A percentile compares a stretch with the other conserved stretches of the same genome.
Evolutionary conservation across 1,140 invertebrate genomes (phyloP).

Genomic region (Andricus grossulariae): DNA sequence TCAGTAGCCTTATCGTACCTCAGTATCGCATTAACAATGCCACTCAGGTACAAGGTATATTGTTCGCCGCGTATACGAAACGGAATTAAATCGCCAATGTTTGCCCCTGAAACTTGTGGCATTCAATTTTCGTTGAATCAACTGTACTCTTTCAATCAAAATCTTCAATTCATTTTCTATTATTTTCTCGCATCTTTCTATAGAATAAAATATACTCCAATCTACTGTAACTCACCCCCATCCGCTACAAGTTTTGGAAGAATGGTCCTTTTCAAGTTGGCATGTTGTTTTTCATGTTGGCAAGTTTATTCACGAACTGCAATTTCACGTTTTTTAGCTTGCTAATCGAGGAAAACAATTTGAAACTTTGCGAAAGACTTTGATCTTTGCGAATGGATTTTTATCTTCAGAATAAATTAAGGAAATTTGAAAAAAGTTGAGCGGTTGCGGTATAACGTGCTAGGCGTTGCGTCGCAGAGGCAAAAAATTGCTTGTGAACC

Average conservation of each 20-base stretch:
- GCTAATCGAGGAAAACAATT: too few species aligned
- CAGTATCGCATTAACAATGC: constrained; percentile 22
- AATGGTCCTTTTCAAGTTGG: too few species aligned
- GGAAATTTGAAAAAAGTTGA: too few species aligned
- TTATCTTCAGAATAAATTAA: too few species aligned
- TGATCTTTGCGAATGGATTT: too few species aligned
- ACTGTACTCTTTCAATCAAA: constrained; percentile 14
- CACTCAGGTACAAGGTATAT: constrained; percentile 19
- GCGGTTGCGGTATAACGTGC: too few species aligned
- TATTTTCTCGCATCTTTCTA: constrained; percentile 17
- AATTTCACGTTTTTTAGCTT: too few species aligned
- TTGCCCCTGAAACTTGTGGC: constrained; percentile 26
- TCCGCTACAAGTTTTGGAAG: not conserved
- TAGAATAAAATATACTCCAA: constrained; percentile 10
- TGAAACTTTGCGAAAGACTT: too few species aligned
- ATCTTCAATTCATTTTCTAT: constrained; percentile 13
- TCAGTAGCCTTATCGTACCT: constrained; percentile 28
- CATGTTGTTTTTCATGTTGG: too few species aligned
- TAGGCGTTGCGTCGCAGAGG: too few species aligned
- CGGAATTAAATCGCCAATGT: constrained; percentile 29
- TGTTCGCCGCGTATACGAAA: constrained; percentile 28
- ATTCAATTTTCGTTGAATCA: constrained; percentile 27
- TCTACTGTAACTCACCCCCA: not conserved
- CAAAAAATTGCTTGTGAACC: too few species aligned
- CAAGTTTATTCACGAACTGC: too few species aligned